Evolutionary conservation across 2,113 vertebrate species (phyloP), one percentile per base, ranked within the genome.

Genomic region (Lontra canadensis): DNA sequence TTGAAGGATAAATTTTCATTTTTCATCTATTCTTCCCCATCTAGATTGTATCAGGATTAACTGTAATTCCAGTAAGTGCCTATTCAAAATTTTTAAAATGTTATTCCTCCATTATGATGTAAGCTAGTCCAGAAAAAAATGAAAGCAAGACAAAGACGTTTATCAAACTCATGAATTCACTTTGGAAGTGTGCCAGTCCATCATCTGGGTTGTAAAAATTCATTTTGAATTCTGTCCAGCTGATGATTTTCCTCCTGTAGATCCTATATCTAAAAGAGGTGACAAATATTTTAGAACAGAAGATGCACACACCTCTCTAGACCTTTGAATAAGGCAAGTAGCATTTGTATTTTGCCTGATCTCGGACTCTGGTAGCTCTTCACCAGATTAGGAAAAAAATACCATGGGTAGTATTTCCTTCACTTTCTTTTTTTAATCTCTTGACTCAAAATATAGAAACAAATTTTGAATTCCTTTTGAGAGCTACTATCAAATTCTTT

Each of bases 31-130:
- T 99, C 99, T 99, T 99, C 99, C 99, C 99, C 99, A 99, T 99
- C 99, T 99, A 99, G 99, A 99, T 99, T 99, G 99, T 99, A 99
- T 99, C 99, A 99, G 99, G 99, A 99, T 99, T 99, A 99, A 99
- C 99, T 99, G 99, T 99, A 99, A 99, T 99, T 99, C 99, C 99
- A 99, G 99, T 99, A 99, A 99, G 99, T 99, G 99, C 99, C 99
- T 99, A 99, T 99, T 99, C 99, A 99, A 99, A 99, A 99, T 99
- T 99, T 99, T 99, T 99, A 99, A 99, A 99, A 99, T 99, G 99
- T 99, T 99, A 98, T 99, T 99, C 99, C 98, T 99, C 98, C 98
- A 98, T 99, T 98, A 97, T 89, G 97, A 98, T 98, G 97, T 98
- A 98, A 98, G 96, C 96, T 99, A 99, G 98, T 98, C 97, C 95